Percentiles rank a stretch among this genome's conserved stretches.
phyloP scores from a whole-genome alignment of 2,113 vertebrate species.

The Rhea americana region DNA sequence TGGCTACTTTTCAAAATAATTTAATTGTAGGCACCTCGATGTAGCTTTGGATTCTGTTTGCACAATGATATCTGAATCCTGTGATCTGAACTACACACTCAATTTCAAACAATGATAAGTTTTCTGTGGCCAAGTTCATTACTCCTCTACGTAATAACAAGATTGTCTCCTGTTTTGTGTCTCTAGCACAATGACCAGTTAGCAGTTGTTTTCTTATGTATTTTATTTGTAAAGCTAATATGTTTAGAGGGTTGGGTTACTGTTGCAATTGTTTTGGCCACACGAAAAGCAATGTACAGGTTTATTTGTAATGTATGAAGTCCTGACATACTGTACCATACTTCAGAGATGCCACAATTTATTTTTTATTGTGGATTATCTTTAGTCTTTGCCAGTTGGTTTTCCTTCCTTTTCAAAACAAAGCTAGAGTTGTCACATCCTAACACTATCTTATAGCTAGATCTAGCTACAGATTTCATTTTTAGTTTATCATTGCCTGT shows the following conservation, averaged over 20 bases:
- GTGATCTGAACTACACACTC: neutral
- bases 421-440: constrained; percentile 25
- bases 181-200: neutral
- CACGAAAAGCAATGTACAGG: neutral
- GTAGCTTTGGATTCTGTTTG: constrained; percentile 22
- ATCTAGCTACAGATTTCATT: constrained; percentile 1
- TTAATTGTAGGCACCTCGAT: constrained; percentile 28
- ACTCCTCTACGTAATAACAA: neutral
- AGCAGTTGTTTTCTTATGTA: neutral
- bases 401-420: constrained; percentile 42
- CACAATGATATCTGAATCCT: neutral
- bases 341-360: neutral
- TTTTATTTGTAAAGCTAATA: neutral
- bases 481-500: neutral
- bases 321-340: constrained; percentile 9
- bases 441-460: constrained; percentile 9
- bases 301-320: constrained; percentile 47
- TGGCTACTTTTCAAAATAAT: constrained; percentile 1
- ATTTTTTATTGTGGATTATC: neutral
- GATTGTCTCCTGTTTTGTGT: neutral
- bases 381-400: constrained; percentile 33
- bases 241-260: neutral
- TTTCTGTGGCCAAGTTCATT: neutral
- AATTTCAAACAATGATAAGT: neutral
- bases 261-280: constrained; percentile 18